phyloP scores from a whole-genome alignment of 2,888 invertebrate species.

The Andricus curvator region DNA sequence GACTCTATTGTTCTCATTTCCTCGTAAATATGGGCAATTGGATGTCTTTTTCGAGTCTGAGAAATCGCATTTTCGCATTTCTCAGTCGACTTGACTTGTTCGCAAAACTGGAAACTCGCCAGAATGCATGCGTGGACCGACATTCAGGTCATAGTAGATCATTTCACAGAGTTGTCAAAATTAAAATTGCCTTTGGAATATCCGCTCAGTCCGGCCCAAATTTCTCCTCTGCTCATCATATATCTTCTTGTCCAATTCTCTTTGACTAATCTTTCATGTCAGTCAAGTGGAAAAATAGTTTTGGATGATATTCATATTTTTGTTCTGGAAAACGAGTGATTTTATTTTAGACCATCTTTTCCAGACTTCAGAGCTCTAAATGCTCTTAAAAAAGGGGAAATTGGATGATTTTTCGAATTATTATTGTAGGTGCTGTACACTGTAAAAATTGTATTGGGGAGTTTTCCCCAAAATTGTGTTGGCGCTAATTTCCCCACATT shows the following conservation, averaged over 20 bases:
- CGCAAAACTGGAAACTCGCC: constrained; percentile 23
- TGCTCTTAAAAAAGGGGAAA: too few species aligned
- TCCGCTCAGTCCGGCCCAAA: constrained; percentile 23
- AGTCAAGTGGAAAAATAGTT: constrained; percentile 15
- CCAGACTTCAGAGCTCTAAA: too few species aligned
- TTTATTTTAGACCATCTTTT: too few species aligned
- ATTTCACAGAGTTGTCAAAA: constrained; percentile 34
- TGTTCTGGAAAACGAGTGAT: neutral
- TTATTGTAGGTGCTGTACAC: rapidly evolving
- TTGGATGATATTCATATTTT: neutral
- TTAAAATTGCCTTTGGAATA: constrained; percentile 40
- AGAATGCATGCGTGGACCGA: constrained; percentile 5
- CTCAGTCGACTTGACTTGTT: neutral
- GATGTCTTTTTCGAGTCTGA: constrained; percentile 25
- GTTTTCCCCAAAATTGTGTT: too few species aligned
- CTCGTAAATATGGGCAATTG: constrained; percentile 32
- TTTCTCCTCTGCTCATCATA: neutral
- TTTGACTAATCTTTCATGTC: constrained; percentile 12
- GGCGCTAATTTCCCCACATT: rapidly evolving
- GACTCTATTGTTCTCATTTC: constrained; percentile 13
- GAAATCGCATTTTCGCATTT: constrained; percentile 23
- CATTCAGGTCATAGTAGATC: constrained; percentile 35
- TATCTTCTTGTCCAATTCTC: constrained; percentile 24
- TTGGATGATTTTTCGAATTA: too few species aligned
- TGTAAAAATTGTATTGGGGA: too few species aligned